Conservation (phyloP, 2,888 invertebrate genomes). For the Eupsilia transversa region DNA sequence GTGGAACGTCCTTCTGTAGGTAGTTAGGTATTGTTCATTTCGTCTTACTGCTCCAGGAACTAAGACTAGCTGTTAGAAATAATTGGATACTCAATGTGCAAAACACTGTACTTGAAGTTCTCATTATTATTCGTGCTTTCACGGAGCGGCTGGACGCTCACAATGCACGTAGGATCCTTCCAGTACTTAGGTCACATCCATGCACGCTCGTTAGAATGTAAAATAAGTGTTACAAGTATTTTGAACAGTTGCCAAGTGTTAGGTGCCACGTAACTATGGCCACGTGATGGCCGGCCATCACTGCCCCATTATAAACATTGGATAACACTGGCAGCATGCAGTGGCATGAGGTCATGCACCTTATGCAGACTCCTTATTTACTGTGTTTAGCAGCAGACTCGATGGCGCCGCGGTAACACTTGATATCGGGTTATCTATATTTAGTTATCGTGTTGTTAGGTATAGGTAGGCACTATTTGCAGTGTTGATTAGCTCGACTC, state of each 20-base stretch:
- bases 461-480: constrained; percentile 70
- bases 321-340: constrained; percentile 77
- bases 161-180: constrained; percentile 79
- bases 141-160: constrained; percentile 65
- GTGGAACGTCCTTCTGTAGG: constrained; percentile 13
- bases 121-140: constrained; percentile 73
- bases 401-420: constrained; percentile 79
- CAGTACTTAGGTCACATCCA: constrained; percentile 80
- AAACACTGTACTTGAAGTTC: constrained; percentile 61
- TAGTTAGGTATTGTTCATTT: constrained; percentile 14
- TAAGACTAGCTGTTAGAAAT: constrained; percentile 27
- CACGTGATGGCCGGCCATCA: constrained; percentile 79
- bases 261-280: constrained; percentile 77
- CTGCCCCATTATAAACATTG: constrained; percentile 84
- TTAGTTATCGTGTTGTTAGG: constrained; percentile 75
- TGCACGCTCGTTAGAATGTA: constrained; percentile 81
- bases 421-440: constrained; percentile 81
- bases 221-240: constrained; percentile 80
- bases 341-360: constrained; percentile 84
- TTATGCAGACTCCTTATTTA: constrained; percentile 78
- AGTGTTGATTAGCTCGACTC: constrained; percentile 74
- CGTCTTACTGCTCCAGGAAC: constrained; percentile 29
- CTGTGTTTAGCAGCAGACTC: constrained; percentile 77
- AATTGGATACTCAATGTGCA: constrained; percentile 37
- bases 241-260: constrained; percentile 84